Percentiles rank a stretch among this genome's conserved stretches.
phyloP scores from a whole-genome alignment of 2,797 vertebrate species.

The Smutsia temminckii region DNA sequence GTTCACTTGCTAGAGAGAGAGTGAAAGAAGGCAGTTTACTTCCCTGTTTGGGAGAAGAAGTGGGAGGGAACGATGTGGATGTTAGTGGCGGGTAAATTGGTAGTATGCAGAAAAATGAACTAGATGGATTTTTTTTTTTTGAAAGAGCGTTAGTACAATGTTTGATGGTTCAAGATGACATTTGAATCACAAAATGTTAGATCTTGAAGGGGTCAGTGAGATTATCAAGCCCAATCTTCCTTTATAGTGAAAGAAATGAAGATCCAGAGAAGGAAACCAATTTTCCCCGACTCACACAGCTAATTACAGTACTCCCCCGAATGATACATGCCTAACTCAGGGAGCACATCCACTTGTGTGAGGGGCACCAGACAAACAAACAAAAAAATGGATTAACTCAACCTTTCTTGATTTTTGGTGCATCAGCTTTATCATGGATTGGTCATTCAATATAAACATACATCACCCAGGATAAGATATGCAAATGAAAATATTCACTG shows the following conservation, averaged over 20 bases:
- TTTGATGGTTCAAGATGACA: conserved; percentile 25
- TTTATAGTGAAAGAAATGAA: conserved; percentile 3
- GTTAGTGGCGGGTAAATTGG: conserved; percentile 37
- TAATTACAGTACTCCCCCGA: not conserved
- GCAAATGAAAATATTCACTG: conserved; percentile 17
- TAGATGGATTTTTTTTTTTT: not conserved
- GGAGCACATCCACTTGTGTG: not conserved
- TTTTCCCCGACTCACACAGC: not conserved
- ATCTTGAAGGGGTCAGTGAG: not conserved
- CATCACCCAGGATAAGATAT: conserved; percentile 13
- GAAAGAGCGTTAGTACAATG: not conserved
- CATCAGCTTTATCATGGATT: not conserved
- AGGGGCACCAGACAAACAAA: not conserved
- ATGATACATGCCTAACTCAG: not conserved
- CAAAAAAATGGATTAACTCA: not conserved
- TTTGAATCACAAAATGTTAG: conserved; percentile 32
- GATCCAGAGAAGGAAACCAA: not conserved
- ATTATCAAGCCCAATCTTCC: not conserved
- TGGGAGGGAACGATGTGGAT: not conserved
- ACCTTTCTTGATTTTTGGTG: conserved; percentile 12
- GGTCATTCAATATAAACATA: conserved; percentile 22
- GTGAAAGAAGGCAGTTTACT: conserved; percentile 37
- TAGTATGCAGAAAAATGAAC: conserved; percentile 28
- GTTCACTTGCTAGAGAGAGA: conserved; percentile 25
- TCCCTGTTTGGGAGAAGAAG: conserved; percentile 17